phyloP scores from a whole-genome alignment of 2,797 vertebrate genomes.

The Malacoraja senta region DNA sequence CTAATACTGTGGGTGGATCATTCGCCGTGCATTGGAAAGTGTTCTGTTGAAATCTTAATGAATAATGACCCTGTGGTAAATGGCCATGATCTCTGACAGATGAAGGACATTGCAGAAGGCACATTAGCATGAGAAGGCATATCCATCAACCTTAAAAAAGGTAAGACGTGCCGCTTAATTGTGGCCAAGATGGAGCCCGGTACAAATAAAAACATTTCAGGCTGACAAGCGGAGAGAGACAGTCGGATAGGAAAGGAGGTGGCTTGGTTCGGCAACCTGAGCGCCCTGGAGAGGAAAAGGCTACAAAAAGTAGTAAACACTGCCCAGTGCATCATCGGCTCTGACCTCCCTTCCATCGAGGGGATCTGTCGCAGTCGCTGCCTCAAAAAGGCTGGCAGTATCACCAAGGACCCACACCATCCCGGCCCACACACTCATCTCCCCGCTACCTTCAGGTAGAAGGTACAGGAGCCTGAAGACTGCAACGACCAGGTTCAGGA shows the following conservation, averaged over 20 bases:
- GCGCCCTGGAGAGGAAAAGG: too few relatives aligned
- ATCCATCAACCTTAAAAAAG: constrained; percentile 41
- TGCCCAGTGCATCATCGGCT: too few relatives aligned
- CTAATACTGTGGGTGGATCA: constrained; percentile 78
- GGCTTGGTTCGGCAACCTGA: too few relatives aligned
- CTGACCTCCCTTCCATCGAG: too few relatives aligned
- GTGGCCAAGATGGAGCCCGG: neutral
- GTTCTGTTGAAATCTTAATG: constrained; percentile 46
- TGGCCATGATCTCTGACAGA: constrained; percentile 52
- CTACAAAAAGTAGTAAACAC: too few relatives aligned
- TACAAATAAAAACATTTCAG: constrained; percentile 31
- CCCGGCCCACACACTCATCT: too few relatives aligned
- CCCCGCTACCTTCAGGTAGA: too few relatives aligned
- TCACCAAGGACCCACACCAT: too few relatives aligned
- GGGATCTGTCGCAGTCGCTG: too few relatives aligned
- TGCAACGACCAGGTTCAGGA: too few relatives aligned
- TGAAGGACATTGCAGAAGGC: constrained; percentile 51
- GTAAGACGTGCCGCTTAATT: constrained; percentile 33
- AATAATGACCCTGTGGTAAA: constrained; percentile 54
- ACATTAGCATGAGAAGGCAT: constrained; percentile 44
- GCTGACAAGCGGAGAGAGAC: constrained; percentile 29
- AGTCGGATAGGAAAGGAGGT: neutral
- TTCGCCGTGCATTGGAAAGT: constrained; percentile 60
- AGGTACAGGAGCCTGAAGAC: too few relatives aligned
- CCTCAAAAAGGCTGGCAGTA: too few relatives aligned